A percentile compares a stretch with the other conserved stretches of the same genome.
phyloP scores from a whole-genome alignment of 2,888 invertebrate genomes.

The Volucella bombylans region DNA sequence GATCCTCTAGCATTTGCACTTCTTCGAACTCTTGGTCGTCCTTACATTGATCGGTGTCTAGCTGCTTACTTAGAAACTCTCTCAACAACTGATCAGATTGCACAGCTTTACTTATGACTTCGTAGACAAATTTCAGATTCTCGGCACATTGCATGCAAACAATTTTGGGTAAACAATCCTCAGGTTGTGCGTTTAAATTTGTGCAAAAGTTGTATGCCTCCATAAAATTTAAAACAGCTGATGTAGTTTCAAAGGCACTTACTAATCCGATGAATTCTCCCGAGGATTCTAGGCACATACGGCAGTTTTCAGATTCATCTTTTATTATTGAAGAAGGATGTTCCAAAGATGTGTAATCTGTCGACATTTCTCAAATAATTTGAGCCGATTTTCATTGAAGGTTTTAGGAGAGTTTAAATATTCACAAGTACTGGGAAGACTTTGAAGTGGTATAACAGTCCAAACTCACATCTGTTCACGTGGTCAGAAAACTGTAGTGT shows the following conservation, averaged over 20 bases:
- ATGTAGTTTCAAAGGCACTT: constrained; percentile 37
- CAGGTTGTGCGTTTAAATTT: constrained; percentile 61
- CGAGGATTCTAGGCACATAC: constrained; percentile 69
- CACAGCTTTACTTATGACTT: constrained; percentile 66
- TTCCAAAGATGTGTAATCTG: not conserved
- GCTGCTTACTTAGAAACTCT: constrained; percentile 18
- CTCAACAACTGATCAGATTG: constrained; percentile 60
- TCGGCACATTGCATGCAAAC: constrained; percentile 70
- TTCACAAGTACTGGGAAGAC: no score
- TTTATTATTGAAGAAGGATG: constrained; percentile 1
- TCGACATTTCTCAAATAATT: not conserved
- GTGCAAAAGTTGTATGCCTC: constrained; percentile 73
- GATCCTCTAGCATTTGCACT: not conserved
- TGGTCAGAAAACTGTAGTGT: no score
- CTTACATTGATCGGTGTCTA: not conserved
- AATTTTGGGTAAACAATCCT: constrained; percentile 73
- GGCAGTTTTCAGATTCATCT: constrained; percentile 57
- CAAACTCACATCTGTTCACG: no score
- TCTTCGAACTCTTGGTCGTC: constrained; percentile 5
- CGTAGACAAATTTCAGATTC: constrained; percentile 52
- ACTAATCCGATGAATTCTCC: constrained; percentile 74
- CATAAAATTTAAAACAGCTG: constrained; percentile 37
- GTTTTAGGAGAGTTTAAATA: not conserved
- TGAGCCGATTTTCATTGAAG: constrained; percentile 10
- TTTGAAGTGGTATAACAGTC: no score